Evolutionary conservation across 2,888 invertebrate species (phyloP).

Genomic region (Mycalesis mineus): DNA sequence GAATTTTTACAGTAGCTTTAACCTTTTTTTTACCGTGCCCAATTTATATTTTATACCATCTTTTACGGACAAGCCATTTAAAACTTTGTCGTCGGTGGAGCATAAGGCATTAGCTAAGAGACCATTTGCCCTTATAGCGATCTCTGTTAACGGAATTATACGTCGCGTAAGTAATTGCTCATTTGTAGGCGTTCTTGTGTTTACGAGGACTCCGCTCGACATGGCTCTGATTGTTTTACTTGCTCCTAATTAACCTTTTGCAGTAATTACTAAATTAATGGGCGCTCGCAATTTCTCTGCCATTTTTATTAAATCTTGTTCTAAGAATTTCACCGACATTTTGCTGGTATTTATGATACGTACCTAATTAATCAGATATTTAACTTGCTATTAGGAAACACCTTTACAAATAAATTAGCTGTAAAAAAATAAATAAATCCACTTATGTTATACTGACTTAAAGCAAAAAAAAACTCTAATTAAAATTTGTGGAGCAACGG

Average conservation of each 20-base stretch:
- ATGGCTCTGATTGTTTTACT: conserved; percentile 8
- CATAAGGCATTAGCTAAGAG: not conserved
- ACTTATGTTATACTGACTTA: too few relatives aligned
- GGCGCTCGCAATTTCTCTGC: not conserved
- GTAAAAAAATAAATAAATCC: too few relatives aligned
- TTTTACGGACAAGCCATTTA: not conserved
- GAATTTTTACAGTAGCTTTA: too few relatives aligned
- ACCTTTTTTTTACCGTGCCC: too few relatives aligned
- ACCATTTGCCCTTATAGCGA: not conserved
- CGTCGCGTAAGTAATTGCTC: conserved; percentile 17
- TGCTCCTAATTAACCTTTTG: not conserved
- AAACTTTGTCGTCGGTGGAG: not conserved
- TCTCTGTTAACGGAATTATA: conserved; percentile 8
- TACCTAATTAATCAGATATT: too few relatives aligned
- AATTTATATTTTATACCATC: too few relatives aligned
- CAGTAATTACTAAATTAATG: not conserved
- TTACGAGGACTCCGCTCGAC: conserved; percentile 8
- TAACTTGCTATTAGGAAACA: too few relatives aligned
- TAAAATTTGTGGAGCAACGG: too few relatives aligned
- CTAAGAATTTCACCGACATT: too few relatives aligned
- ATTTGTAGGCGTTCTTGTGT: conserved; percentile 14
- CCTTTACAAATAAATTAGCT: too few relatives aligned
- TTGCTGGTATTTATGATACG: too few relatives aligned
- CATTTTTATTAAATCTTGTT: not conserved
- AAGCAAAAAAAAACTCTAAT: too few relatives aligned